These are phyloP conservation scores for Potorous gilbertii DNA, from an alignment of 2,797 vertebrate species.

Conservation along the genomic window DNA sequence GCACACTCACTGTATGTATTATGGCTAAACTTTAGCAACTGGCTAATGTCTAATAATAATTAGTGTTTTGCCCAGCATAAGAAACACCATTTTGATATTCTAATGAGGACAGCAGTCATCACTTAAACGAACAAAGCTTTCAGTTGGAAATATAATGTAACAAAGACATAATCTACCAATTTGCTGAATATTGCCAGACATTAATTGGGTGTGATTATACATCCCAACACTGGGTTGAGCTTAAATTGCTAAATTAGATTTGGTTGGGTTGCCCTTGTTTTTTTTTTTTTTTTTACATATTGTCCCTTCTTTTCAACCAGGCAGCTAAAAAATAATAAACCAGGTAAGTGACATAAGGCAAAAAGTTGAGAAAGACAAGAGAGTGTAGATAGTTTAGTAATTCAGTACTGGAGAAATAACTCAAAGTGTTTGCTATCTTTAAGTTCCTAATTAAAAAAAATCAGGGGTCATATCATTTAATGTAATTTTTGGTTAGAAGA, in stretches of 20 bases:
- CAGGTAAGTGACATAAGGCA: neutral
- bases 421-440: neutral
- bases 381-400: neutral
- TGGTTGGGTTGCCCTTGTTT: neutral
- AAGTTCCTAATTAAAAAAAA: neutral
- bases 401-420: neutral
- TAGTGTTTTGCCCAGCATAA: neutral
- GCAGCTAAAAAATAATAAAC: neutral
- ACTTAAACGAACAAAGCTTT: neutral
- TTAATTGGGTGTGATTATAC: neutral
- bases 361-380: neutral
- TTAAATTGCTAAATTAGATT: neutral
- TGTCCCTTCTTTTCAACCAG: neutral
- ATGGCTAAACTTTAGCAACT: neutral
- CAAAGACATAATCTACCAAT: constrained; percentile 10
- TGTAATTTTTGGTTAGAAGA: neutral
- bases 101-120: neutral
- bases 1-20: neutral
- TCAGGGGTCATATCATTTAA: neutral
- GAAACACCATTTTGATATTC: constrained; percentile 5
- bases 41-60: constrained; percentile 1
- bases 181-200: neutral
- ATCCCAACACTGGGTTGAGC: neutral
- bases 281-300: neutral
- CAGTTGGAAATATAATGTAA: neutral